Base-by-base conservation (phyloP, 1,140 invertebrate genomes). In the Neoseiulus cucumeris region DNA sequence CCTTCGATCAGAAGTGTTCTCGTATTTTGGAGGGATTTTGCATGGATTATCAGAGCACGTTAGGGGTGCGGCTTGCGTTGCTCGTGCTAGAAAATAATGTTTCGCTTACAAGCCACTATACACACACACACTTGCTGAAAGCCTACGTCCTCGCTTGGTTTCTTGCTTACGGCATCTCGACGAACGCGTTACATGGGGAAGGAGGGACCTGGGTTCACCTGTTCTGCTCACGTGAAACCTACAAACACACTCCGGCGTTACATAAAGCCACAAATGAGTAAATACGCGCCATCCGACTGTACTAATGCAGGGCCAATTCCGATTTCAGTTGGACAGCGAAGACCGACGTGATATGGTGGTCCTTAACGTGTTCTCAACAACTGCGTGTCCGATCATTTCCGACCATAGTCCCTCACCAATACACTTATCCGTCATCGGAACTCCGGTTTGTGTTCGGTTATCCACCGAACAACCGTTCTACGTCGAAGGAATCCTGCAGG, bases 321-420 rank as follows among this genome's bases (percentile, higher is more conserved):
- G 28, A 22, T 47, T 47, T 47, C 45, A 59, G 51, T 59, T 59
- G 51, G 51, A 59, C 22, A 59, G 51, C 22, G 51, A 59, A 33
- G 51, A 59, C 25, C 51, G 51, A 25, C 51, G 51, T 25, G 51
- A 59, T 25, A 59, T 59, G 51, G 51, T 59, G 14, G 51, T 59
- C 51, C 33, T 25, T 20, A 59, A 59, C 51, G 51, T 59, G 22
- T 59, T 59, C 51, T 59, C 51, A 25, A 14, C 51, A 9, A 33
- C 51, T 17, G 51, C 51, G 51, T 59, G 51, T 25, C 51, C 51
- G 1, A 83, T 97, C 70, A 91, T 97, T 70, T 84, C 88, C 74
- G 91, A 96, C 76, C 88, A 91, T 69, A 87, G 87, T 75, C 92
- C 92, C 39, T 84, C 86, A 70, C 80, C 85, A 65, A 84, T 82